Base-by-base conservation (phyloP, 2,888 invertebrate species). In the Tetramorium bicarinatum region DNA sequence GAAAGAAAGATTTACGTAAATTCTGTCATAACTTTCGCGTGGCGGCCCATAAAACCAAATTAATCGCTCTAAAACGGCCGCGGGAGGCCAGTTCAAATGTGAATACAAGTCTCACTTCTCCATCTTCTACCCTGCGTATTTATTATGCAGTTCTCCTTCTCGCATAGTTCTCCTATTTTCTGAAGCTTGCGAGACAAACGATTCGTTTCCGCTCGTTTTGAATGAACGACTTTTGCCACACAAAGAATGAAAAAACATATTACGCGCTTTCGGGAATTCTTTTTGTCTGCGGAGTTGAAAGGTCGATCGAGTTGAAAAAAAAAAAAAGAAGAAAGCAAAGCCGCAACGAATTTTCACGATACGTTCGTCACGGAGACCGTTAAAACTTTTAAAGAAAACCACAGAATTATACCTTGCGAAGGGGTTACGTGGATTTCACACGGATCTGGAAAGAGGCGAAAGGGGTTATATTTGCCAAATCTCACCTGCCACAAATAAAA, bases 21-120 rank as follows among this genome's bases (percentile, higher is more conserved):
- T 91, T 85, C 84, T 82, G 85, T 87, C 88, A 84, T 87, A 87
- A 88, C 87, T 88, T 85, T 85, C 81, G 77, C 25, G 47, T 34
- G 11, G 76, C 86, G 86, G 85, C 75, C 89, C 90, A 88, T 92
- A 91, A 92, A 91, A 90, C 87, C 88, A 83, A 90, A 91, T 91
- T 91, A 91, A 91, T 91, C 90, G 91, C 85, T 82, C 44, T 77
- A 82, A 87, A 91, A 88, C 83, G 87, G 82, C 59, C 75, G 87
- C 61, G 47, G 69, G 76, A 81, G 25, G 21, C 61, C 77, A 76
- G 85, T 84, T 87, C 88, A 85, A 38, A 34, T 85, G 89, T 85
- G 84, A 87, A 85, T 88, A 85, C 83, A 85, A 88, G 77, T 79
- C 64, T 56, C 21, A 47, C 52, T 41, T 41, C 80, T 47, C 59